These are phyloP conservation scores for Sympetrum striolatum DNA, from an alignment of 2,888 invertebrate species.

Conservation along the genomic window DNA sequence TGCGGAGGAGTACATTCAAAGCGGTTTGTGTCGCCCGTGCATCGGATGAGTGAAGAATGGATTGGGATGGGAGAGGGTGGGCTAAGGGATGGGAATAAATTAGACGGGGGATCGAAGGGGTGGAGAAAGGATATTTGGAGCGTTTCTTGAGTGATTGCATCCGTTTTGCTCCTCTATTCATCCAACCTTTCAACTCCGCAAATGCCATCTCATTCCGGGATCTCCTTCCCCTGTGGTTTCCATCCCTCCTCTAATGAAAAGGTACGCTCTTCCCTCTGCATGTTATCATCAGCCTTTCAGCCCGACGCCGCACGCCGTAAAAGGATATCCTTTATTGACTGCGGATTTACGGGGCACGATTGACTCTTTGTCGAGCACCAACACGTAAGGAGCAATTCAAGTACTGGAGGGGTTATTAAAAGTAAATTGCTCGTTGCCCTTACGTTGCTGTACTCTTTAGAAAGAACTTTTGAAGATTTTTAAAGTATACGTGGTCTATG, in stretches of 20 bases:
- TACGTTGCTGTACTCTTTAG: too few species aligned
- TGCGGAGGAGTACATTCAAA: neutral
- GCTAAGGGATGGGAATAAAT: neutral
- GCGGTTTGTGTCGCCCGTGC: neutral
- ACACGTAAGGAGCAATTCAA: too few species aligned
- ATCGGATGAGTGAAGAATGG: neutral
- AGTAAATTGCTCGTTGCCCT: too few species aligned
- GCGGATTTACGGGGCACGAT: too few species aligned
- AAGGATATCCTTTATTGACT: too few species aligned
- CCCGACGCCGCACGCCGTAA: too few species aligned
- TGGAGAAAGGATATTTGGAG: neutral
- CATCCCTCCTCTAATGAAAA: neutral
- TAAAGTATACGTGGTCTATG: too few species aligned
- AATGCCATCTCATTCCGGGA: neutral
- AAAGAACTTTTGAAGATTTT: too few species aligned
- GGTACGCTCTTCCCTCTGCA: neutral
- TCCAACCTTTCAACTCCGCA: neutral
- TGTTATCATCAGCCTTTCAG: neutral
- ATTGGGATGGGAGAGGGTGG: neutral
- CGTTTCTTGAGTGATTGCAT: constrained; percentile 29
- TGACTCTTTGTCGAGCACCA: too few species aligned
- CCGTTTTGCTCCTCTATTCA: neutral
- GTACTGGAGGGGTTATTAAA: too few species aligned
- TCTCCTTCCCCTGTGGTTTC: neutral
- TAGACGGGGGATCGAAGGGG: neutral